These are phyloP conservation scores for Phrynosoma platyrhinos DNA, from an alignment of 2,113 vertebrate genomes.

Conservation along the genomic window DNA sequence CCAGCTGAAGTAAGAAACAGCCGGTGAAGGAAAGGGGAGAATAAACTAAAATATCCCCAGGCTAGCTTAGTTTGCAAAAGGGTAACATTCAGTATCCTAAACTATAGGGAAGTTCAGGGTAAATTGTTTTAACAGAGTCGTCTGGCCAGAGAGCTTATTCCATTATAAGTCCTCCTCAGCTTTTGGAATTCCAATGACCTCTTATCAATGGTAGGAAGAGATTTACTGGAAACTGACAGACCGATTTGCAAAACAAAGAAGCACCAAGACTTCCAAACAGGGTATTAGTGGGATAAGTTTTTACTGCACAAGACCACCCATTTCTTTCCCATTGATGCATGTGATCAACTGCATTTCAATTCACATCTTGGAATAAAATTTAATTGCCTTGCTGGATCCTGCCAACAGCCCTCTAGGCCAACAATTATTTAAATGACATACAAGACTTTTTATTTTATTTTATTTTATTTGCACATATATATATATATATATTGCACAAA, in stretches of 20 bases:
- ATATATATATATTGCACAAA: too few relatives aligned
- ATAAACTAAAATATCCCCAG: slow-evolving; percentile 34
- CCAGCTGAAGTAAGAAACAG: slow-evolving; percentile 43
- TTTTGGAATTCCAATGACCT: not conserved
- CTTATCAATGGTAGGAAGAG: not conserved
- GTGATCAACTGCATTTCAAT: not conserved
- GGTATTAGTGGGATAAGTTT: not conserved
- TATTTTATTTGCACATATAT: too few relatives aligned
- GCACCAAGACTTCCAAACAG: not conserved
- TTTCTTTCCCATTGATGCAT: not conserved
- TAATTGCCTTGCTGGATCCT: not conserved
- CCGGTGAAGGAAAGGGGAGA: slow-evolving; percentile 43
- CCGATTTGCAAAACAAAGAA: slow-evolving; percentile 7
- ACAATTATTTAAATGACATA: too few relatives aligned
- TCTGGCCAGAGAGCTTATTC: slow-evolving; percentile 2
- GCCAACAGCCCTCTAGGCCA: not conserved
- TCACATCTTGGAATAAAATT: not conserved
- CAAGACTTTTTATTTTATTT: too few relatives aligned
- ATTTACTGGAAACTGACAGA: not conserved
- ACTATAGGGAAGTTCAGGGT: not conserved
- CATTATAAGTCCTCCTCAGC: slow-evolving; percentile 5
- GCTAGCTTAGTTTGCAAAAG: slow-evolving; percentile 42
- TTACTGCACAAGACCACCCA: not conserved
- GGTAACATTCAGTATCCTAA: slow-evolving; percentile 27
- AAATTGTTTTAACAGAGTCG: slow-evolving; percentile 12